phyloP scores from a whole-genome alignment of 2,888 invertebrate genomes.

The Meliscaeva auricollis region DNA sequence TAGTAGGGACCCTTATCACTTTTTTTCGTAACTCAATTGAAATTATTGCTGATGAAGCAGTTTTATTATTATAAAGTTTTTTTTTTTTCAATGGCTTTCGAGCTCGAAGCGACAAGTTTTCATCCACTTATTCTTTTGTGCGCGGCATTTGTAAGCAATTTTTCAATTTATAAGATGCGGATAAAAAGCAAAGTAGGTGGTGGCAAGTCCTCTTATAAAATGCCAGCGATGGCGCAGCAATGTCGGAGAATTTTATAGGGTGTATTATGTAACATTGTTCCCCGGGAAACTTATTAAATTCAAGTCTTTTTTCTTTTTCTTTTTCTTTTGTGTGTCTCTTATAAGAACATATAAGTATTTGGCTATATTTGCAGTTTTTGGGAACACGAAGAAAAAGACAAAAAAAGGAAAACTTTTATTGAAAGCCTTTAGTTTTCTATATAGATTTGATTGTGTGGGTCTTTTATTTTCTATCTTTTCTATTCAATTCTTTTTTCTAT shows the following conservation, averaged over 20 bases:
- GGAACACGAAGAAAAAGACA: neutral
- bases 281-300: constrained; percentile 10
- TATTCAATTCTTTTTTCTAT: constrained; percentile 9
- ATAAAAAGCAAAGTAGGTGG: constrained; percentile 26
- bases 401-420: constrained; percentile 17
- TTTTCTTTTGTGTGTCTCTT: neutral
- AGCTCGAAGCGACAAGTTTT: constrained; percentile 42
- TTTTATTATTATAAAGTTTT: constrained; percentile 24
- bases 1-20: constrained; percentile 17
- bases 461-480: constrained; percentile 2
- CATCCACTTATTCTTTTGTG: constrained; percentile 55
- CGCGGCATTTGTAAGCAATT: constrained; percentile 52
- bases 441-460: neutral
- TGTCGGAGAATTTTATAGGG: constrained; percentile 21
- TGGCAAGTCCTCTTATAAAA: constrained; percentile 7
- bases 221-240: neutral
- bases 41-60: constrained; percentile 41
- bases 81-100: neutral
- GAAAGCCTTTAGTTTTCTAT: constrained; percentile 36
- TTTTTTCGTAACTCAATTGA: constrained; percentile 36
- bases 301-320: neutral
- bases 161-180: constrained; percentile 55
- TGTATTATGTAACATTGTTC: constrained; percentile 27
- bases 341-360: constrained; percentile 9
- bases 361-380: constrained; percentile 28